Evolutionary conservation across 2,113 vertebrate genomes (phyloP), one percentile per base, ranked within the genome.

Genomic region (Empidonax alnorum): DNA sequence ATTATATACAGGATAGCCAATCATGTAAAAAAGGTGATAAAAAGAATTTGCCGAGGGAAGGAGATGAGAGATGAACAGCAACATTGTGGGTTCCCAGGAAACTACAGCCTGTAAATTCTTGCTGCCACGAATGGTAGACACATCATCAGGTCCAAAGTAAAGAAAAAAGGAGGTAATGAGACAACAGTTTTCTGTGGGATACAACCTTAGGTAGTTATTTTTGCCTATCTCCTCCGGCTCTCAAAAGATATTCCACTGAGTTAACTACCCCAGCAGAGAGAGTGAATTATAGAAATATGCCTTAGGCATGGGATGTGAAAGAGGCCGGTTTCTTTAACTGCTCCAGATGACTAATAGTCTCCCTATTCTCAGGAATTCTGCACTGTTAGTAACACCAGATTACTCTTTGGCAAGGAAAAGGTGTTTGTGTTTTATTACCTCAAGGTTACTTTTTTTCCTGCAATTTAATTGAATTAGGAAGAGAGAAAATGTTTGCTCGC

Each of bases 1-100:
- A 9, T 0, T 0, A 47, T 19, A 10, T 47, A 44, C 27, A n/a
- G 21, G 0, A 1, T 22, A 61, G 18, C 1, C 5, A 0, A 0
- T 41, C 28, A 25, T 16, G 22, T 77, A 27, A 47, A 55, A 59
- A 46, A 53, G 25, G 6, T 17, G 19, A 24, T 52, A 42, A 12
- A 12, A 52, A 67, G 33, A 35, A 55, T 21, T n/a, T 3, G 1
- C 7, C 0, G 1, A 63, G 66, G 73, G 68, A 42, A 72, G 31
- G 27, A 63, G 39, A 6, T 30, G 33, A 35, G 68, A 75, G 56
- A 50, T 6, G 8, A 55, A 72, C 1, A 49, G 8, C 11, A 47
- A 35, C 0, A 0, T 6, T 46, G 28, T 0, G 1, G 27, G 27
- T 35, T 76, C 75, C 41, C 37, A 49, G 56, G n/a, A 63, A 66